A percentile compares a stretch with the other conserved stretches of the same genome.
phyloP scores from a whole-genome alignment of 2,113 vertebrate species.

The Lanius ludovicianus region DNA sequence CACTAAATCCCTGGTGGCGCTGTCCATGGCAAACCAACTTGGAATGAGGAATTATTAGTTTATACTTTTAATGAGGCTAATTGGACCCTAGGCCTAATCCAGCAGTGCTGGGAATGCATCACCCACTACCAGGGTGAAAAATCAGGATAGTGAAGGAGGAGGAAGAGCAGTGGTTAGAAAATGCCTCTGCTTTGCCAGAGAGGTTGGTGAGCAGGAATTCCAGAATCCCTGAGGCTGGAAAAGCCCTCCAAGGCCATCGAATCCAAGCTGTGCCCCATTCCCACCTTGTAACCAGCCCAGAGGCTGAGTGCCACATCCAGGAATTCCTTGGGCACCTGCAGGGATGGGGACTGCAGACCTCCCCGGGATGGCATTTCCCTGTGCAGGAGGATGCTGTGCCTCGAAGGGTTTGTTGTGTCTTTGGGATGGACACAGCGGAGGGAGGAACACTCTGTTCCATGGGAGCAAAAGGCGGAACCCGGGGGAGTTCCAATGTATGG shows the following conservation, averaged over 20 bases:
- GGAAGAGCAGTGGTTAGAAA: neutral
- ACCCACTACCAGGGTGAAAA: neutral
- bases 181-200: neutral
- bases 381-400: neutral
- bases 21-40: neutral
- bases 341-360: neutral
- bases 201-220: neutral
- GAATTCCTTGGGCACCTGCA: neutral
- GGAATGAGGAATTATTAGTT: neutral
- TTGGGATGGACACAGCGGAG: neutral
- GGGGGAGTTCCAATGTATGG: accelerated
- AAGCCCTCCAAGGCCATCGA: neutral
- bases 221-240: neutral
- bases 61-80: neutral
- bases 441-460: accelerated
- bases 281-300: neutral
- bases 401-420: neutral
- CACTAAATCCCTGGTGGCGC: neutral
- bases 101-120: neutral
- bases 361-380: neutral
- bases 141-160: neutral
- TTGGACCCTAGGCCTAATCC: neutral
- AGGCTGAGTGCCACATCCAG: neutral
- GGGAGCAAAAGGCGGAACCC: neutral
- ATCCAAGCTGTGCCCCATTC: neutral